Conservation (phyloP, 2,797 vertebrate species). For the Limosa lapponica region DNA sequence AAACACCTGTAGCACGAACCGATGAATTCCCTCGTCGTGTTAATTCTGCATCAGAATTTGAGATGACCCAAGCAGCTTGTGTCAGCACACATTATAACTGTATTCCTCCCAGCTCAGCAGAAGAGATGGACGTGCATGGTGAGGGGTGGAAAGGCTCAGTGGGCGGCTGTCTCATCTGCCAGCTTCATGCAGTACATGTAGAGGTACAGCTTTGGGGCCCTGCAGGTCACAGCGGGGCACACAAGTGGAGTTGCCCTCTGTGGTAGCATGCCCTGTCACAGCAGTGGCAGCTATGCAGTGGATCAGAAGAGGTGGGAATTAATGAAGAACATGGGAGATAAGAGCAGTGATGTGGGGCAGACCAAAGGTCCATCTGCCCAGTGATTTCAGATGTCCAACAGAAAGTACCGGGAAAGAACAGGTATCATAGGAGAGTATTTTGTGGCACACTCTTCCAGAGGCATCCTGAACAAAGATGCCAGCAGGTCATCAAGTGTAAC, state of each 20-base stretch:
- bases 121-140: accelerated
- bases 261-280: not conserved
- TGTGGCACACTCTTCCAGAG: not conserved
- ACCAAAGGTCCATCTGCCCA: not conserved
- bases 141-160: not conserved
- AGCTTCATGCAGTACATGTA: not conserved
- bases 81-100: not conserved
- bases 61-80: not conserved
- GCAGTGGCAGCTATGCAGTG: not conserved
- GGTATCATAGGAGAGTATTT: not conserved
- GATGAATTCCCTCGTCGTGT: not conserved
- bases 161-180: not conserved
- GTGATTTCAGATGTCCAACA: not conserved
- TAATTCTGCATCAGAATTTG: not conserved
- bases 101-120: not conserved
- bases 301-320: not conserved
- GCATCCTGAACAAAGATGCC: not conserved
- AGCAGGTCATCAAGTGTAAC: not conserved
- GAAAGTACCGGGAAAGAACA: not conserved
- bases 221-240: not conserved
- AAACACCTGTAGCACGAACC: not conserved
- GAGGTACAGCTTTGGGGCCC: not conserved
- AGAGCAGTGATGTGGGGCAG: accelerated
- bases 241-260: not conserved
- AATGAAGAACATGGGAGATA: not conserved